phyloP scores from a whole-genome alignment of 1,140 invertebrate genomes.

The Arion vulgaris region DNA sequence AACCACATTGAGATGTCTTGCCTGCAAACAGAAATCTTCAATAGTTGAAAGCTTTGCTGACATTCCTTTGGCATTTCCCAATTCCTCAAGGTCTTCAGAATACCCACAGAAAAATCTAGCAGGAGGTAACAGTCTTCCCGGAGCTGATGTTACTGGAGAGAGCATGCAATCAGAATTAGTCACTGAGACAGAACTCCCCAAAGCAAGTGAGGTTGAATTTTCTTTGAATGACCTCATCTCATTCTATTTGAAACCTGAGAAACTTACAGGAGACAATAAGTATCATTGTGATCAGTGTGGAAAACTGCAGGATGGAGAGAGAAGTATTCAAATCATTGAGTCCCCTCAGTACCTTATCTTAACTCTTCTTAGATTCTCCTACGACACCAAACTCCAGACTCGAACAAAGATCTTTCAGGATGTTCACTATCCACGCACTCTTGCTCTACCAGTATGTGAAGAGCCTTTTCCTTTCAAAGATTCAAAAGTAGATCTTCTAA shows the following conservation, averaged over 20 bases:
- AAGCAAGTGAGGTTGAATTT: slow-evolving; percentile 24
- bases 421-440: slow-evolving; percentile 68
- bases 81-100: slow-evolving; percentile 30
- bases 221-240: slow-evolving; percentile 76
- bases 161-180: neutral
- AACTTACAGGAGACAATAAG: slow-evolving; percentile 84
- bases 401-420: slow-evolving; percentile 78
- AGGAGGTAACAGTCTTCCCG: slow-evolving; percentile 40
- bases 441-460: slow-evolving; percentile 59
- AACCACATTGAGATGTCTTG: slow-evolving; percentile 81
- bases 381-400: slow-evolving; percentile 80
- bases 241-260: slow-evolving; percentile 84
- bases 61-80: slow-evolving; percentile 85
- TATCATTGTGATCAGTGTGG: slow-evolving; percentile 86
- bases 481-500: slow-evolving; percentile 3
- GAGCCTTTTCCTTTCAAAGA: neutral
- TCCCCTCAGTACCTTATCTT: slow-evolving; percentile 84
- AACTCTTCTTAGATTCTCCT: slow-evolving; percentile 87
- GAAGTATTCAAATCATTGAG: slow-evolving; percentile 81
- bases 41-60: slow-evolving; percentile 85
- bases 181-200: neutral
- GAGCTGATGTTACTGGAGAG: neutral
- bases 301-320: slow-evolving; percentile 82
- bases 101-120: slow-evolving; percentile 45
- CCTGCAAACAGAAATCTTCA: slow-evolving; percentile 80